phyloP scores from a whole-genome alignment of 2,888 invertebrate genomes.

The Acrocera orbiculus region DNA sequence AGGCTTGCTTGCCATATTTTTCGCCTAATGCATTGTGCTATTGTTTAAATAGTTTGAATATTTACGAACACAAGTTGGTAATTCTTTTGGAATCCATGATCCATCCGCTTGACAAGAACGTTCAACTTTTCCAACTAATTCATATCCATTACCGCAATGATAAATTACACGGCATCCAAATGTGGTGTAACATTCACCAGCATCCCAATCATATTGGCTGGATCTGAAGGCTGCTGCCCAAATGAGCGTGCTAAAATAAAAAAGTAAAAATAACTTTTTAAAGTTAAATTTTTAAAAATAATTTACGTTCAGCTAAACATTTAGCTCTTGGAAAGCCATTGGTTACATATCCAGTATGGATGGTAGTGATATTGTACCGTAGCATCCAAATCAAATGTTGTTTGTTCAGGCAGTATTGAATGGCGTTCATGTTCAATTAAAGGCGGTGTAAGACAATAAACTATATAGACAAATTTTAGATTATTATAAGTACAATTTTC shows the following conservation, averaged over 20 bases:
- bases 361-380: constrained; percentile 85
- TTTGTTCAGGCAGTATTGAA: constrained; percentile 73
- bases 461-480: no score
- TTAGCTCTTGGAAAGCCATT: constrained; percentile 85
- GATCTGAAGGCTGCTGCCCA: constrained; percentile 76
- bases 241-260: constrained; percentile 87
- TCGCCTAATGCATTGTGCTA: no score
- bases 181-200: constrained; percentile 85
- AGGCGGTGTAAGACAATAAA: constrained; percentile 73
- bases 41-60: constrained; percentile 27
- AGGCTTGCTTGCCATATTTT: no score
- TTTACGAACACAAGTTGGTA: constrained; percentile 87
- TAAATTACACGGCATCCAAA: constrained; percentile 83
- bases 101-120: constrained; percentile 83
- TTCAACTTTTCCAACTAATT: constrained; percentile 73
- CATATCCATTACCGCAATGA: constrained; percentile 84
- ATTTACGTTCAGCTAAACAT: constrained; percentile 82
- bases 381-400: constrained; percentile 76
- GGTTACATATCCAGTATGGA: constrained; percentile 83
- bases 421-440: constrained; percentile 72
- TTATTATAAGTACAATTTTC: no score
- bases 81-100: constrained; percentile 76
- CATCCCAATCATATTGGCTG: constrained; percentile 82
- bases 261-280: no score
- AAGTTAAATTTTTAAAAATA: background rate